Base-by-base conservation (phyloP, 2,113 vertebrate species). In the Lepisosteus oculatus region DNA sequence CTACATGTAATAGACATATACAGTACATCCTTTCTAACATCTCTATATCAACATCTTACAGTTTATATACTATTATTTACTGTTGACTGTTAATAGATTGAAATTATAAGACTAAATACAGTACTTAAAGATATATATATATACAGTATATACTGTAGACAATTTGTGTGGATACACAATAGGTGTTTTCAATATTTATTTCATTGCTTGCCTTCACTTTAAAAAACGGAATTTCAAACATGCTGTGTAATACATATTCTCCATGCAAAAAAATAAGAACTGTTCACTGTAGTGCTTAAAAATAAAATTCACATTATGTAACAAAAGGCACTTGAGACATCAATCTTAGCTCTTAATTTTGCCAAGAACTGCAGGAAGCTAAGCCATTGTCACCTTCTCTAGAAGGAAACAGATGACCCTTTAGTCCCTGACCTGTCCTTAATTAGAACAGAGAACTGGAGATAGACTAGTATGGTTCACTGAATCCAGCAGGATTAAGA, bases 391-490 rank as follows among this genome's bases (percentile, higher is more conserved):
- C 74, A 56, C 73, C 70, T 70, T 78, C n/a, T 56, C 75, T 74
- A 44, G 42, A 63, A 78, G 14, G 65, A 47, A 72, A 54, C 68
- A 7, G 63, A 5, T 54, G n/a, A 59, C 72, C 55, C 72, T 59
- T 43, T 69, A 63, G 66, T 74, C 43, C 3, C 43, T 43, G 55
- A 45, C 17, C 67, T 68, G 71, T 67, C 85, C 86, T 89, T 89
- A 90, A 89, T 87, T 89, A 85, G 88, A 84, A 86, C 76, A 66
- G 76, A 55, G 59, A 55, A 45, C 72, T 71, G 62, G 71, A 71
- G 65, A 74, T 72, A 73, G 81, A 81, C 81, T 77, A 84, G 64
- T 74, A 74, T 59, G 84, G 86, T 64, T 84, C 80, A 71, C 78
- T 89, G 83, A 74, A 65, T 78, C 64, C 17, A 71, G 68, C 56